Evolutionary conservation across 2,888 invertebrate genomes (phyloP).

Genomic region (Phortica okadai): DNA sequence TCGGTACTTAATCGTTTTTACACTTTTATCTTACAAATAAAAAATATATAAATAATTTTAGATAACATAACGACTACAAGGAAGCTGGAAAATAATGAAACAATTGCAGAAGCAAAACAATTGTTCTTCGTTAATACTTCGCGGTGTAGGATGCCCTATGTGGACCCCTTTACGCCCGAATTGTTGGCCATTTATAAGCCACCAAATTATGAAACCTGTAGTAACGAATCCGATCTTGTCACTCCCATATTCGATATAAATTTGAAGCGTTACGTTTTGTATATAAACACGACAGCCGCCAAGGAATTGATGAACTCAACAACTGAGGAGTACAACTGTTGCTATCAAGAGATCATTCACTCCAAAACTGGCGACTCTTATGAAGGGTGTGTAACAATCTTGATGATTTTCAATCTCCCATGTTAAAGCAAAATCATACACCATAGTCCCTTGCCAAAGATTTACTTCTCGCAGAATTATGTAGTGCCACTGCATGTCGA

Average conservation of each 20-base stretch:
- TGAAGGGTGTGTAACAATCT: no score
- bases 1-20: no score
- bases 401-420: no score
- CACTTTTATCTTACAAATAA: no score
- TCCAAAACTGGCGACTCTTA: no score
- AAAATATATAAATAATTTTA: no score
- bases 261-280: slow-evolving; percentile 50
- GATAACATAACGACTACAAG: no score
- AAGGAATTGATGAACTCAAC: slow-evolving; percentile 47
- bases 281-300: slow-evolving; percentile 54
- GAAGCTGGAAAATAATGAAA: no score
- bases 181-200: slow-evolving; percentile 77
- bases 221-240: slow-evolving; percentile 61
- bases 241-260: slow-evolving; percentile 52
- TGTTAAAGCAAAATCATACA: no score
- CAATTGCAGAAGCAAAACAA: background rate
- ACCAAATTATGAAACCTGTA: slow-evolving; percentile 78
- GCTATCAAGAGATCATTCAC: slow-evolving; percentile 66
- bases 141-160: slow-evolving; percentile 80
- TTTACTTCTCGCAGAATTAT: no score
- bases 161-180: slow-evolving; percentile 79
- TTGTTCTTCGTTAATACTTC: slow-evolving; percentile 75
- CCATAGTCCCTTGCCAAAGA: no score
- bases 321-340: slow-evolving; percentile 60
- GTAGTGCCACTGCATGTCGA: slow-evolving; percentile 42